Conservation (phyloP, 2,797 vertebrate genomes). For the Neomorphus geoffroyi region DNA sequence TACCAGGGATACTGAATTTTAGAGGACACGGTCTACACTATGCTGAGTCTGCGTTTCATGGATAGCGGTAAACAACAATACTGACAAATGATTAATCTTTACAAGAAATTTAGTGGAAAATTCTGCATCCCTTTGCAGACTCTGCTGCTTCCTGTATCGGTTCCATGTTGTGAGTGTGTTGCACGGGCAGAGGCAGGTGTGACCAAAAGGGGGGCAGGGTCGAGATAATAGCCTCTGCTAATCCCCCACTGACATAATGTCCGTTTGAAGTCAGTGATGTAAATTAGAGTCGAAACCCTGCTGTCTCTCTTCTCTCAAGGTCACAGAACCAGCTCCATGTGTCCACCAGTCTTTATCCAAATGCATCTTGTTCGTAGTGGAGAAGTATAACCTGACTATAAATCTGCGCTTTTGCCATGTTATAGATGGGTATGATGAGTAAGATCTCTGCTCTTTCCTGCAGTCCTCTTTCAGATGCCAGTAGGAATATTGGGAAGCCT, state of each 20-base stretch:
- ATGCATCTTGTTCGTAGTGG: neutral
- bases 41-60: neutral
- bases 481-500: neutral
- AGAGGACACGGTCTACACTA: neutral
- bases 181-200: conserved; percentile 32
- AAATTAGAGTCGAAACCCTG: conserved; percentile 21
- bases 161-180: neutral
- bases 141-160: neutral
- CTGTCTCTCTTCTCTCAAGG: neutral
- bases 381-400: neutral
- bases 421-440: neutral
- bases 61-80: neutral
- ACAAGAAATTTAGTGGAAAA: neutral
- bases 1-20: neutral
- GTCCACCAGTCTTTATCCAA: neutral
- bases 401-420: neutral
- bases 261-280: conserved; percentile 34
- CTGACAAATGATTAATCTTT: neutral
- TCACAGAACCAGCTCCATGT: neutral
- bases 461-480: neutral
- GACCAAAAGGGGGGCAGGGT: conserved; percentile 9
- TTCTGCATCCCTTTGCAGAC: neutral
- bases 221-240: conserved; percentile 31
- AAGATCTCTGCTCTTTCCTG: neutral
- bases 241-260: conserved; percentile 13